Base-by-base conservation (phyloP, 2,113 vertebrate genomes). In the Condylura cristata region DNA sequence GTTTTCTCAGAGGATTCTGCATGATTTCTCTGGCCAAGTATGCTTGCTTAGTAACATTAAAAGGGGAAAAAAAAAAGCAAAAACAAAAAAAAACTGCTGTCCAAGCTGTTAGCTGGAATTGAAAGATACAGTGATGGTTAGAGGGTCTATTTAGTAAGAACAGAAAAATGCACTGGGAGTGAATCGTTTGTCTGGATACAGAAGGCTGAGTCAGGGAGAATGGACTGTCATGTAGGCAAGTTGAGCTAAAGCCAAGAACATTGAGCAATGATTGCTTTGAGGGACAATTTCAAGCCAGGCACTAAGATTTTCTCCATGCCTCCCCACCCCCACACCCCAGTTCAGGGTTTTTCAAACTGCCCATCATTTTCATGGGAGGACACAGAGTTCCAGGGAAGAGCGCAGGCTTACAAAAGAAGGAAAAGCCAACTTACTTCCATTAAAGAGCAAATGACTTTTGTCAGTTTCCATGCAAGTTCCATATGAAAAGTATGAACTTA, bases 201-300 rank as follows among this genome's bases (percentile, higher is more conserved):
- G 84, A 95, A 94, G 78, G 94, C 96, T 97, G 95, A 96, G 95
- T 96, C 94, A 94, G 93, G 71, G 70, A 91, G 80, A 96, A 95
- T n/a, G 81, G 60, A 51, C 18, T 41, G 46, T 95, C 86, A 94
- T 2, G 0, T 85, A 85, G 53, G 71, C 87, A 91, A 48, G 30
- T n/a, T 91, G 91, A 83, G 60, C 24, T 34, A 32, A 79, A 87
- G 89, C 89, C 93, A 94, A 79, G 93, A 96, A 76, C n/a, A 68
- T 0, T 28, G 46, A 75, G 80, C 34, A 41, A 16, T 68, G 80
- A 91, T 87, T 86, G 30, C 66, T 89, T 48, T 63, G 17, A 90
- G 65, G 71, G 61, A 76, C 75, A 72, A 56, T 84, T 87, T 76
- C 37, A 68, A 76, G 12, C 8, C 72, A 70, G 11, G 32, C 28